Evolutionary conservation across 2,113 vertebrate species (phyloP).

Genomic region (Chamaea fasciata): DNA sequence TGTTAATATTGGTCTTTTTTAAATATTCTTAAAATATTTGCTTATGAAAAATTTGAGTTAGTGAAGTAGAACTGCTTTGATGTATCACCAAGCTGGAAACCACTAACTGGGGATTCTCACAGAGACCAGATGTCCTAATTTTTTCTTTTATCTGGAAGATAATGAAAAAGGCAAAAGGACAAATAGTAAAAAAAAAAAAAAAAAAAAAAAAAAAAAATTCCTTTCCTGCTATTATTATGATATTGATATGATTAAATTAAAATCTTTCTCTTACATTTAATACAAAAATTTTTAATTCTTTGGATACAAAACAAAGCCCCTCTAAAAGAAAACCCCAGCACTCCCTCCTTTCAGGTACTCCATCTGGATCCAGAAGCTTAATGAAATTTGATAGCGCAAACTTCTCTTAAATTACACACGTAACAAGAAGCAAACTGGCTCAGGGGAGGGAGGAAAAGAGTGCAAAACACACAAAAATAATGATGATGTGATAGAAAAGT

Average conservation of each 20-base stretch:
- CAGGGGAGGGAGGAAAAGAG: not conserved
- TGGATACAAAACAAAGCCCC: not conserved
- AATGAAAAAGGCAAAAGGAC: not conserved
- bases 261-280: not conserved
- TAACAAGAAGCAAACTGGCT: not conserved
- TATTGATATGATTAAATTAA: not conserved
- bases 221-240: not conserved
- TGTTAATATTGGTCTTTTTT: not conserved
- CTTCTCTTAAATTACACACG: not conserved
- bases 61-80: not conserved
- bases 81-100: not conserved
- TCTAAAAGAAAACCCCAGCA: not conserved
- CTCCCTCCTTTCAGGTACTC: not conserved
- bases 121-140: not conserved
- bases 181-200: not conserved
- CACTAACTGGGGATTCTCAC: not conserved
- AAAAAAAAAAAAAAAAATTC: not conserved
- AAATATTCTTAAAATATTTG: not conserved
- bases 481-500: not conserved
- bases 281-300: not conserved
- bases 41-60: not conserved
- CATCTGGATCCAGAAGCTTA: not conserved
- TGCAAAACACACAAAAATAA: not conserved
- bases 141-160: not conserved
- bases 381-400: not conserved